Percentiles rank a stretch among this genome's conserved stretches.
Evolutionary conservation across 2,888 invertebrate genomes (phyloP).

Genomic region (Mythimna ferrago): DNA sequence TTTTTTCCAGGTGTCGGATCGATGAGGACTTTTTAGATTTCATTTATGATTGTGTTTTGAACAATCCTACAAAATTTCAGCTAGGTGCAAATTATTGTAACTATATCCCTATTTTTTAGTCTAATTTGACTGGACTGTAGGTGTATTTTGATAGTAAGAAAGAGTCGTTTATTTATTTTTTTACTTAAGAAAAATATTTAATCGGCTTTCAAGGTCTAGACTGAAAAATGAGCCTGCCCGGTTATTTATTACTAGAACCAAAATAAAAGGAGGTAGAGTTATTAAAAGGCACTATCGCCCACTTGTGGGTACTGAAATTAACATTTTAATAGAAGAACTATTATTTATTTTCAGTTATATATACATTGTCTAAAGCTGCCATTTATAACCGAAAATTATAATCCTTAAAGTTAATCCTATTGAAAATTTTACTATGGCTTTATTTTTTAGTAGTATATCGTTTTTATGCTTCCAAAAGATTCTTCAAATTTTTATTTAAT

Average conservation of each 20-base stretch:
- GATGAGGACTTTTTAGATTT: no score
- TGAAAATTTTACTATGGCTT: neutral
- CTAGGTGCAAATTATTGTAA: no score
- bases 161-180: no score
- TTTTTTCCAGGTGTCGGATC: no score
- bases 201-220: neutral
- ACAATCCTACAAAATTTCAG: no score
- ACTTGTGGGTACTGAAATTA: conserved; percentile 23
- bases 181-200: neutral
- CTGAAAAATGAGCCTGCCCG: neutral
- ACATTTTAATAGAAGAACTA: conserved; percentile 7
- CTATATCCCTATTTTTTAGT: no score
- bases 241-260: neutral
- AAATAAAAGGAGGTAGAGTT: neutral
- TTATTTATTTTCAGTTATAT: conserved; percentile 5
- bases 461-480: conserved; percentile 2
- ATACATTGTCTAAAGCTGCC: neutral
- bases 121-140: no score
- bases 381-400: conserved; percentile 14
- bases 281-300: neutral
- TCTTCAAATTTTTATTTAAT: conserved; percentile 20
- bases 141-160: no score
- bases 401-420: neutral
- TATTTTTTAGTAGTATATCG: neutral
- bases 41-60: no score